Base-by-base conservation (phyloP, 2,888 invertebrate species). In the Diplazon laetatorius region DNA sequence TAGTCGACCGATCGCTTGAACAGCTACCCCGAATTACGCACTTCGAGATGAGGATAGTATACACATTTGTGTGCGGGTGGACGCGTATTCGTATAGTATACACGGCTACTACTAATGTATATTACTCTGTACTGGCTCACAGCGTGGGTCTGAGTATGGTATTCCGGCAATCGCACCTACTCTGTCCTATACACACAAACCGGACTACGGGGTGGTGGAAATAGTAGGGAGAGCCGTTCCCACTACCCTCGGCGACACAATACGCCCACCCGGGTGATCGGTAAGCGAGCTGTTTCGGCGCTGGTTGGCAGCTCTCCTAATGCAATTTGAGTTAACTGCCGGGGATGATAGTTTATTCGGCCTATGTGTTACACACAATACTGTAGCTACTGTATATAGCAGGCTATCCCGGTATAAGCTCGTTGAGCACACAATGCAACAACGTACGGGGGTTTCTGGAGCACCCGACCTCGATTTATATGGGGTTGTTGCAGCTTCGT, bases 321-420 rank as follows among this genome's bases (percentile, higher is more conserved):
- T 88, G 86, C 87, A 88, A 88, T 88, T 88, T 88, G 87, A 88
- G 88, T 87, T 88, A 87, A 88, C 88, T 87, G 84, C 86, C 83
- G 85, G 82, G 86, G 87, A 83, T 82, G 85, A 86, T 84, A 83
- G 82, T 83, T 82, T 87, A 85, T 86, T 80, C 60, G 68, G 66
- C 70, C 70, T 74, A 73, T 55, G 66, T 76, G 65, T 62, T 75
- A 75, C 39, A 70, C 48, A 50, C 46, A 57, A 59, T 48, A 52
- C 44, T 50, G 44, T 30, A 39, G 52, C 39, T 35, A 18, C 50
- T 50, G 59, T 80, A 59, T 79, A 71, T 50, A 35, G 8, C 48
- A 57, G 69, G 60, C 74, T 57, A 72, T 63, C 66, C 72, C 66
- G 50, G 46, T 76, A 68, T 79, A 79, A 77, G 68, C 81, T 73